phyloP scores from a whole-genome alignment of 2,797 vertebrate species.

The Mormyrops boulengeri region DNA sequence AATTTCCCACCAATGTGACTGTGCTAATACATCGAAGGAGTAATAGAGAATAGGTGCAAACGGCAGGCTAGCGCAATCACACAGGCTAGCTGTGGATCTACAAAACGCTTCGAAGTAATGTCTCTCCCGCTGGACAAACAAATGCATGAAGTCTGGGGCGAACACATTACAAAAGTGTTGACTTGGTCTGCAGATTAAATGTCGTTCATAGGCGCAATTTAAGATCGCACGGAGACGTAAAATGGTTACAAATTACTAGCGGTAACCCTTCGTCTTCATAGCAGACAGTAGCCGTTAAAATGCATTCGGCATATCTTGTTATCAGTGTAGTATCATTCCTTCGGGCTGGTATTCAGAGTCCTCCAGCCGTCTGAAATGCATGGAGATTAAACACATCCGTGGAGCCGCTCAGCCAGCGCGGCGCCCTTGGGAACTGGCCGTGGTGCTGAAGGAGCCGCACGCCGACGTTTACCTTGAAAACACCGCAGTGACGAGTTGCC shows the following conservation, averaged over 20 bases:
- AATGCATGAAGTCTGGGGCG: background rate
- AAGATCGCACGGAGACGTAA: background rate
- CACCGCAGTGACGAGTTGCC: conserved; percentile 16
- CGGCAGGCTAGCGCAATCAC: background rate
- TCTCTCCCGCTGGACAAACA: background rate
- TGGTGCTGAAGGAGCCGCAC: conserved; percentile 49
- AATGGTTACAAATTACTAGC: conserved; percentile 10
- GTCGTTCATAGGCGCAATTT: background rate
- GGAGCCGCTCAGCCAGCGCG: background rate
- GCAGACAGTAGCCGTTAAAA: background rate
- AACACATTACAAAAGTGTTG: background rate
- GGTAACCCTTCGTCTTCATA: conserved; percentile 13
- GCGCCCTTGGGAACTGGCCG: conserved; percentile 48
- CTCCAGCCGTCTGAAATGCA: background rate
- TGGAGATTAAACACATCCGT: background rate
- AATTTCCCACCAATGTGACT: background rate
- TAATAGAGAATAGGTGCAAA: background rate
- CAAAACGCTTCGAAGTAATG: background rate
- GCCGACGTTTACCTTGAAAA: background rate
- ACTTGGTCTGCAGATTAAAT: background rate
- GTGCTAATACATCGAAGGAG: background rate
- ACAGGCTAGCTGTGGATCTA: background rate
- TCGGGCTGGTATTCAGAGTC: background rate
- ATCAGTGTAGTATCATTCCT: background rate
- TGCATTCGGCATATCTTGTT: background rate